These are phyloP conservation scores for Spilosoma lubricipeda DNA, from an alignment of 2,888 invertebrate species.

Conservation along the genomic window DNA sequence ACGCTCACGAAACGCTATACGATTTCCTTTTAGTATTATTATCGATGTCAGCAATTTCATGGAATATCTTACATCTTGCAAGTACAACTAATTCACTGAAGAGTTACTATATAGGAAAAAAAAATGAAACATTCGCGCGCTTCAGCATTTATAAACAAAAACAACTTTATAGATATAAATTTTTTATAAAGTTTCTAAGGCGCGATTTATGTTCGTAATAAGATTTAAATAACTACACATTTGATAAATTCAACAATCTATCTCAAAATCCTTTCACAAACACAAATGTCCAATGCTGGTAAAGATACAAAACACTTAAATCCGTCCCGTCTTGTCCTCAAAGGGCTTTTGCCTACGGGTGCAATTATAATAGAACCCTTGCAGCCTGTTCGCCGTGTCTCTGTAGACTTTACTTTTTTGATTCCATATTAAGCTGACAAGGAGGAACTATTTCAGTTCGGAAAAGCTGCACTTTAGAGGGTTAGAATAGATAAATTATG, in stretches of 20 bases:
- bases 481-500: neutral
- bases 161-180: neutral
- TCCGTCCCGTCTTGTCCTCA: slow-evolving; percentile 36
- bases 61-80: neutral
- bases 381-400: slow-evolving; percentile 40
- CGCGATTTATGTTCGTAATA: too few relatives aligned
- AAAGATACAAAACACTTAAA: slow-evolving; percentile 35
- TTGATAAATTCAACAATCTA: neutral
- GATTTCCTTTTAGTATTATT: neutral
- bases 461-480: neutral
- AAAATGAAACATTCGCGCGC: neutral
- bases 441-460: neutral
- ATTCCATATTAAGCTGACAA: slow-evolving; percentile 37
- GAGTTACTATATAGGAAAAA: neutral
- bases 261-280: neutral
- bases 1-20: neutral
- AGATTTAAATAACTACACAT: neutral
- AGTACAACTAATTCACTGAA: too few relatives aligned
- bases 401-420: slow-evolving; percentile 46
- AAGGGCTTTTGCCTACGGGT: slow-evolving; percentile 49
- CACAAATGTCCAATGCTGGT: slow-evolving; percentile 16
- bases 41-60: neutral
- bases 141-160: neutral
- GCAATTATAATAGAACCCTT: slow-evolving; percentile 50
- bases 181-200: neutral